These are phyloP conservation scores for Fragum sueziense DNA, from an alignment of 2,888 invertebrate species.

Conservation along the genomic window DNA sequence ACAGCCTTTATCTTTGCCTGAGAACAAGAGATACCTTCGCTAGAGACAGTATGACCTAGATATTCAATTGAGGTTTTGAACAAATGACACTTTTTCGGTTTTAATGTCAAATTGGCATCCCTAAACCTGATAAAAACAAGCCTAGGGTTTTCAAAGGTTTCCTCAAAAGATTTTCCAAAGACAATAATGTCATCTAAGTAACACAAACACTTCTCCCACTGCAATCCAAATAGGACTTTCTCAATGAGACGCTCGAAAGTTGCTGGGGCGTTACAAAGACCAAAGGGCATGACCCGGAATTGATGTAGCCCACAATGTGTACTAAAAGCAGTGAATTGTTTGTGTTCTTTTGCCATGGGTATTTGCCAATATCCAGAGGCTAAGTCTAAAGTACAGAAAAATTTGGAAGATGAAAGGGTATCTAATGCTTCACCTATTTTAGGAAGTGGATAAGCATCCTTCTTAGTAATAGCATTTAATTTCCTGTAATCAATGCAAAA, in stretches of 20 bases:
- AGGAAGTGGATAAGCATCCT: slow-evolving; percentile 2
- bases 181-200: no score
- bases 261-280: not conserved
- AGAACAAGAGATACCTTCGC: slow-evolving; percentile 42
- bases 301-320: slow-evolving; percentile 24
- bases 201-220: no score
- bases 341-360: not conserved
- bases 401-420: not conserved
- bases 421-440: not conserved
- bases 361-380: slow-evolving; percentile 10
- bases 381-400: not conserved
- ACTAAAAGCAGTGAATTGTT: not conserved
- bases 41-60: slow-evolving; percentile 49
- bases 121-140: no score
- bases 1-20: slow-evolving; percentile 39
- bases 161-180: not conserved
- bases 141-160: no score
- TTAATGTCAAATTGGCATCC: slow-evolving; percentile 20
- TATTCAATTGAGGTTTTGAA: slow-evolving; percentile 36
- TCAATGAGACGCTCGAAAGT: not conserved
- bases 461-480: not conserved
- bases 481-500: slow-evolving; percentile 8
- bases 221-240: not conserved
- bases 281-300: not conserved
- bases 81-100: slow-evolving; percentile 55